phyloP scores from a whole-genome alignment of 2,113 vertebrate genomes.

The Pseudopipra pipra region DNA sequence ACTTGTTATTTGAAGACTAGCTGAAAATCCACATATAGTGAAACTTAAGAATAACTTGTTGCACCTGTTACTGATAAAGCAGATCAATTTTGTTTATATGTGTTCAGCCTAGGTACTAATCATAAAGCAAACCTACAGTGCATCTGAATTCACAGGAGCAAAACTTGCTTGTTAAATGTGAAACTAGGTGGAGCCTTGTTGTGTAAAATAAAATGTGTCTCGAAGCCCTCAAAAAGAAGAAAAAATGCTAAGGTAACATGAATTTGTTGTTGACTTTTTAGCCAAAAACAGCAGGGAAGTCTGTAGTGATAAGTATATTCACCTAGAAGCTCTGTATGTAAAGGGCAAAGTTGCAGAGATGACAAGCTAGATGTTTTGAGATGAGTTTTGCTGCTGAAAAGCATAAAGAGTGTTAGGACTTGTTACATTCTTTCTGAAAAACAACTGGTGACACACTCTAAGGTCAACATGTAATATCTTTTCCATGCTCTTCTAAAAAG shows the following conservation, averaged over 20 bases:
- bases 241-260: background rate
- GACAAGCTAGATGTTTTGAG: constrained; percentile 41
- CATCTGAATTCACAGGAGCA: background rate
- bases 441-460: background rate
- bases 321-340: background rate
- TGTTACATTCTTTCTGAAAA: background rate
- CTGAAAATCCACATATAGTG: background rate
- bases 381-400: constrained; percentile 34
- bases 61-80: background rate
- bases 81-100: background rate
- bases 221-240: background rate
- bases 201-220: background rate
- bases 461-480: constrained; percentile 34
- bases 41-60: background rate
- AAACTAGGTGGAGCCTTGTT: background rate
- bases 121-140: background rate
- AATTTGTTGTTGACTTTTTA: background rate
- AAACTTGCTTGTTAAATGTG: background rate
- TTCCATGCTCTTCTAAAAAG: constrained; percentile 9
- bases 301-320: background rate
- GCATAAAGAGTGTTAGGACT: background rate
- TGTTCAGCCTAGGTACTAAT: background rate
- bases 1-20: background rate
- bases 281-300: background rate
- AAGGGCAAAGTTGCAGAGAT: constrained; percentile 52